Conservation (phyloP, 2,888 invertebrate species). For the Standfussiana lucernea region DNA sequence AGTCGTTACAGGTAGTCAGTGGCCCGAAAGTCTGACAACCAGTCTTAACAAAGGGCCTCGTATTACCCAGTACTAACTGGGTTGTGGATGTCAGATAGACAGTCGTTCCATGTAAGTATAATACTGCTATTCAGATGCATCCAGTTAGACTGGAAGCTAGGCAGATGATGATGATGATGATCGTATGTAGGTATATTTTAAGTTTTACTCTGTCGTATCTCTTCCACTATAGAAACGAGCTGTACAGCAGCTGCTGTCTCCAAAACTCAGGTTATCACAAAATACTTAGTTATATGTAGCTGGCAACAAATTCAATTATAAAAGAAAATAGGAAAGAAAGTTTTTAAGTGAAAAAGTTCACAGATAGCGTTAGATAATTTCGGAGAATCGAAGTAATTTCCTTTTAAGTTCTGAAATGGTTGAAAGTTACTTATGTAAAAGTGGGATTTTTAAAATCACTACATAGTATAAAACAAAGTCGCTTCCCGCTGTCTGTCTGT, state of each 20-base stretch:
- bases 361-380: slow-evolving; percentile 61
- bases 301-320: slow-evolving; percentile 66
- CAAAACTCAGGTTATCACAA: slow-evolving; percentile 33
- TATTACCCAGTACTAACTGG: too few relatives aligned
- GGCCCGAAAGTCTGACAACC: too few relatives aligned
- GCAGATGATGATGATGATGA: too few relatives aligned
- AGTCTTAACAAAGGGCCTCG: too few relatives aligned
- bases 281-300: slow-evolving; percentile 51
- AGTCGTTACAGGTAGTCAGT: too few relatives aligned
- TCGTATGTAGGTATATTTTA: too few relatives aligned
- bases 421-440: slow-evolving; percentile 19
- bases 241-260: background rate
- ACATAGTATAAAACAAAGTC: too few relatives aligned
- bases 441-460: background rate
- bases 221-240: background rate
- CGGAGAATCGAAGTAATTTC: slow-evolving; percentile 57
- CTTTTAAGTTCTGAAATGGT: slow-evolving; percentile 48
- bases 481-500: too few relatives aligned
- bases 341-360: slow-evolving; percentile 68
- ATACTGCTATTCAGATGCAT: too few relatives aligned
- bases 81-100: too few relatives aligned
- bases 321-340: slow-evolving; percentile 57
- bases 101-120: too few relatives aligned
- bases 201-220: background rate
- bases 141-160: too few relatives aligned